These are phyloP conservation scores for Cantharis flavilabris DNA, from an alignment of 2,888 invertebrate species.

Conservation along the genomic window DNA sequence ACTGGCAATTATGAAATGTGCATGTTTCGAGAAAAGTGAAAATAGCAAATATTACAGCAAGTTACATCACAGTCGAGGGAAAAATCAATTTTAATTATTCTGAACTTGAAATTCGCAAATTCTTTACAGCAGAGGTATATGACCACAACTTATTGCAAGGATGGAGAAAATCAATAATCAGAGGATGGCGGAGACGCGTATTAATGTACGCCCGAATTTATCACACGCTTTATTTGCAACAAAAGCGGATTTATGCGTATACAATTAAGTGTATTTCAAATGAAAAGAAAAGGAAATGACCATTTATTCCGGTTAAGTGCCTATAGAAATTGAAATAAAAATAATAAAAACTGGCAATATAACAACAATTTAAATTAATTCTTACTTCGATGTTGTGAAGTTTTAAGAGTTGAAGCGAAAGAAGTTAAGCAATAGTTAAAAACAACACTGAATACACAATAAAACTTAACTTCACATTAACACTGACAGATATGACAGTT, in stretches of 20 bases:
- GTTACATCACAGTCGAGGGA: not conserved
- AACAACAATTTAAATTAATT: not conserved
- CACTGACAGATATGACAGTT: slow-evolving; percentile 10
- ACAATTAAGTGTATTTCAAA: not conserved
- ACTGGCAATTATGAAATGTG: not conserved
- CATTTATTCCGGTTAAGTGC: not conserved
- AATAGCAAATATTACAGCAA: not conserved
- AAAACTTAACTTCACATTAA: slow-evolving; percentile 21
- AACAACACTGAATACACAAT: slow-evolving; percentile 26
- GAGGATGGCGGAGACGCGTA: slow-evolving; percentile 26
- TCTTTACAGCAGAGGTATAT: slow-evolving; percentile 8
- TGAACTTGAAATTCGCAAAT: not conserved
- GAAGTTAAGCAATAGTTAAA: slow-evolving; percentile 17
- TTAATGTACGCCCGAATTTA: slow-evolving; percentile 1
- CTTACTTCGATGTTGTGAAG: slow-evolving; percentile 22
- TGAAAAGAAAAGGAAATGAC: not conserved
- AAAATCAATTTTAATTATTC: not conserved
- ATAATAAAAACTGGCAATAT: not conserved
- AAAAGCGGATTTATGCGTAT: not conserved
- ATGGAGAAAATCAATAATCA: slow-evolving; percentile 27
- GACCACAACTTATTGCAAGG: slow-evolving; percentile 5
- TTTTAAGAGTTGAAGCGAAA: slow-evolving; percentile 10
- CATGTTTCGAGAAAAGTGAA: not conserved
- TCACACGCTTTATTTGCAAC: not conserved
- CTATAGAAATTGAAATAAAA: not conserved